phyloP scores from a whole-genome alignment of 2,797 vertebrate species.

The Salmo trutta region DNA sequence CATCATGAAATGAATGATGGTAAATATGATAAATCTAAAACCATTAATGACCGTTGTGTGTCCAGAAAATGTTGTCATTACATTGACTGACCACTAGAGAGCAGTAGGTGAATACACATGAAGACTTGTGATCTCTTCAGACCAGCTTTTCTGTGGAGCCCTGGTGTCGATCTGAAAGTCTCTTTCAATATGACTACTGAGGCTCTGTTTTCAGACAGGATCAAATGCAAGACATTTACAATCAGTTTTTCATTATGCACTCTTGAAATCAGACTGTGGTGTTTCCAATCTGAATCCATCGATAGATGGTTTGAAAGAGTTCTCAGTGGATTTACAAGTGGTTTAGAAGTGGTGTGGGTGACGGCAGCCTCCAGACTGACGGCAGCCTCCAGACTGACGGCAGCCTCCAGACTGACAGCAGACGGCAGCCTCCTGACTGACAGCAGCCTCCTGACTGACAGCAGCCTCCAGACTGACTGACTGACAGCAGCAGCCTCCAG shows the following conservation, averaged over 20 bases:
- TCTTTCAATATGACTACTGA: background rate
- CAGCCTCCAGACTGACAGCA: too few species aligned
- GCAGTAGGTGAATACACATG: constrained; percentile 40
- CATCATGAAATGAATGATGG: background rate
- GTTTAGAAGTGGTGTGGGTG: background rate
- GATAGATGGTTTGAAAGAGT: background rate
- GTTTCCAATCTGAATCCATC: background rate
- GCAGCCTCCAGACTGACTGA: too few species aligned
- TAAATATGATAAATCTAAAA: background rate
- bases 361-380: background rate
- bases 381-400: too few species aligned
- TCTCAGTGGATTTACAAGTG: background rate
- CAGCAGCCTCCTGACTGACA: too few species aligned
- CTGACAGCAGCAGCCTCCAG: too few species aligned
- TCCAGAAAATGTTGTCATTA: background rate
- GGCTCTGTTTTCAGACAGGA: background rate
- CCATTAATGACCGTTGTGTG: background rate
- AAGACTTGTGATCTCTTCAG: background rate
- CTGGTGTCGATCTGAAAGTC: background rate
- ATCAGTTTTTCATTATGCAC: background rate
- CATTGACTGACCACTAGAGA: constrained; percentile 47
- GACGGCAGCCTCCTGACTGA: too few species aligned
- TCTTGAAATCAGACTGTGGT: background rate
- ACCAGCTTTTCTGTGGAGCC: background rate
- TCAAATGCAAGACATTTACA: background rate